Percentiles rank a stretch among this genome's conserved stretches.
Conservation (phyloP, 1,140 invertebrate genomes). For the Babylonia areolata region DNA sequence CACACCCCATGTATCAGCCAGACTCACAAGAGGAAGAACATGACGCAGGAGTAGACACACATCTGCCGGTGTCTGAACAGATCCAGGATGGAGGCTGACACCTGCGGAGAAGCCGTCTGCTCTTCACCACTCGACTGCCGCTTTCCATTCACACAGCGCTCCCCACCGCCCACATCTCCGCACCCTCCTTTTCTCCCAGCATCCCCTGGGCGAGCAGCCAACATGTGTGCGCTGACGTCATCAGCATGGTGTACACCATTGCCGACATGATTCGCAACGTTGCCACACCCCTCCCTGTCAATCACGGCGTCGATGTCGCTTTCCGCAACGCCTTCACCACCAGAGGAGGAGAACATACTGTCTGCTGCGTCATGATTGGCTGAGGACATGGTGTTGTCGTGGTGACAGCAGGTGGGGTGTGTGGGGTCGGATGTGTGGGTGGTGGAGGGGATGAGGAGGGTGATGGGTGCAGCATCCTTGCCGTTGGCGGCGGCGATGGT, state of each 20-base stretch:
- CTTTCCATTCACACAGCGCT: neutral
- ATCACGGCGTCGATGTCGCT: neutral
- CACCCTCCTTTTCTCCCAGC: neutral
- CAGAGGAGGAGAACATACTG: neutral
- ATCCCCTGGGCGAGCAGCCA: neutral
- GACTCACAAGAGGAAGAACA: constrained; percentile 55
- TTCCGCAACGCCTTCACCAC: neutral
- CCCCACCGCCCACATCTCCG: neutral
- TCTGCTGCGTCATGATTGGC: too few relatives aligned
- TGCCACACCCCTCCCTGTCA: neutral
- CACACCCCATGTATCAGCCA: neutral
- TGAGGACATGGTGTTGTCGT: neutral
- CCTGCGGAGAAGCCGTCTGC: neutral
- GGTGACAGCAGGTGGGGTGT: neutral
- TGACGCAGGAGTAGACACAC: constrained; percentile 42
- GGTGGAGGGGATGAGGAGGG: neutral
- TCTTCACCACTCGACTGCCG: neutral
- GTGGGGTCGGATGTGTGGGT: neutral
- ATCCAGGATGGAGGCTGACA: constrained; percentile 13
- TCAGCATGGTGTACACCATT: neutral
- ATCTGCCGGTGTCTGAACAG: constrained; percentile 39
- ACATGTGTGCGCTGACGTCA: neutral
- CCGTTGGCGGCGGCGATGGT: constrained; percentile 62
- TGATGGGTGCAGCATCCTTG: neutral
- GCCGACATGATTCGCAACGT: neutral